Conservation (phyloP, 2,888 invertebrate genomes). For the Chalcosyrphus nemorum region DNA sequence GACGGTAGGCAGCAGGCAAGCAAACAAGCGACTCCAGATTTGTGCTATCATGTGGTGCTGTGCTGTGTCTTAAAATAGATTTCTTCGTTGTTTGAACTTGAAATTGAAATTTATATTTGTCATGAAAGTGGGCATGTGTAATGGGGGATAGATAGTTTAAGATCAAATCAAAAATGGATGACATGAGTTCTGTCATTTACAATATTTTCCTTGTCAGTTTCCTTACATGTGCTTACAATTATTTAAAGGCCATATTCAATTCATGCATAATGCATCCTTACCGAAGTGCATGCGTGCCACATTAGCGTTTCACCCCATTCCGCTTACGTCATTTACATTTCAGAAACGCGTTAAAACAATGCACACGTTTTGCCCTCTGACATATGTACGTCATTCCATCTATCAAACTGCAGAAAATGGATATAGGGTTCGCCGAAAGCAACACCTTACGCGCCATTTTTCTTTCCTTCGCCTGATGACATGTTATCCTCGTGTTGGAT, state of each 20-base stretch:
- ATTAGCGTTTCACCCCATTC: background rate
- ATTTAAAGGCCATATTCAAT: background rate
- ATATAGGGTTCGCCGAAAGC: slow-evolving; percentile 19
- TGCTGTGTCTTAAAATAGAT: slow-evolving; percentile 59
- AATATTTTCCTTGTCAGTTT: background rate
- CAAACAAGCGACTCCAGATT: slow-evolving; percentile 38
- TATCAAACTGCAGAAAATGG: slow-evolving; percentile 20
- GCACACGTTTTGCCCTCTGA: slow-evolving; percentile 1
- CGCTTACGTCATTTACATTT: background rate
- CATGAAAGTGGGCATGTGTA: slow-evolving; percentile 38
- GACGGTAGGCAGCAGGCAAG: background rate
- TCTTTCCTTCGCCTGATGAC: slow-evolving; percentile 23
- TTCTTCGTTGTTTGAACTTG: slow-evolving; percentile 66
- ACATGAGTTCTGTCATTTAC: no score
- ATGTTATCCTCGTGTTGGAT: slow-evolving; percentile 39
- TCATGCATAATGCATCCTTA: background rate
- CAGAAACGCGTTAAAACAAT: slow-evolving; percentile 27
- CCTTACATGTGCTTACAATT: slow-evolving; percentile 23
- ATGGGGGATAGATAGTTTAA: slow-evolving; percentile 8
- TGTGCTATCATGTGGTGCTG: slow-evolving; percentile 16
- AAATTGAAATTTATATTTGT: slow-evolving; percentile 60
- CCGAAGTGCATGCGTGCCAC: slow-evolving; percentile 24
- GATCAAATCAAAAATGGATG: background rate
- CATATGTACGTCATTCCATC: slow-evolving; percentile 8
- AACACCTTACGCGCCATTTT: slow-evolving; percentile 57